phyloP scores from a whole-genome alignment of 2,113 vertebrate species.

The Nyctibius bracteatus region DNA sequence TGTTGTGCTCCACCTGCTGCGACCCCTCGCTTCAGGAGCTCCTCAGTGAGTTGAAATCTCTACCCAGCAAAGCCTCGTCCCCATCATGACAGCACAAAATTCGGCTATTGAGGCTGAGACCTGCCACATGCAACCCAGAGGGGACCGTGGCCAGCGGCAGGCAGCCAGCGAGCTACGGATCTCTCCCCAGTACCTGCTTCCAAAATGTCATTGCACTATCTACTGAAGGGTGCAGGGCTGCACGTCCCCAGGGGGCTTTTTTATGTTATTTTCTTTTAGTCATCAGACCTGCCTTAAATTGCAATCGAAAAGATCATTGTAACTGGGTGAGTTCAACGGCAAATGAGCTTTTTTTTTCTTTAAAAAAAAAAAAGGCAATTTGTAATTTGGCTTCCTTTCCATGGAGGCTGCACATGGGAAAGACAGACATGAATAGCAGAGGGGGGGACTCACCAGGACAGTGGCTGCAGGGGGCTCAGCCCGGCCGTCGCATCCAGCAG shows the following conservation, averaged over 20 bases:
- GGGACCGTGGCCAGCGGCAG: neutral
- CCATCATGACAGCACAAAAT: neutral
- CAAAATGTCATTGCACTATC: neutral
- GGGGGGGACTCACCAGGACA: neutral
- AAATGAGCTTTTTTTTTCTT: neutral
- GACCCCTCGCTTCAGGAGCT: neutral
- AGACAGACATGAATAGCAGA: neutral
- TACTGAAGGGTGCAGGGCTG: neutral
- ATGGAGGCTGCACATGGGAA: accelerated
- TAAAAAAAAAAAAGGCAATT: neutral
- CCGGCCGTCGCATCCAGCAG: neutral
- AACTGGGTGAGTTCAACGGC: neutral
- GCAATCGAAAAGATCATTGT: neutral
- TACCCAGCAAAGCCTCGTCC: neutral
- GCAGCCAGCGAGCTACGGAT: neutral
- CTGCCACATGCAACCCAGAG: neutral
- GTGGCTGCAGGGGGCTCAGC: neutral
- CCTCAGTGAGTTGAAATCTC: neutral
- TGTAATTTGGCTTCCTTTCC: neutral
- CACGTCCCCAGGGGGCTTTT: neutral
- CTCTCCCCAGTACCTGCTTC: neutral
- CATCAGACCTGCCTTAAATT: neutral
- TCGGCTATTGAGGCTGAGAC: accelerated
- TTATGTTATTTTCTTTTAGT: neutral
- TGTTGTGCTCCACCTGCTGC: too few species aligned